Base-by-base conservation (phyloP, 2,888 invertebrate genomes). In the Agrypnus murinus region DNA sequence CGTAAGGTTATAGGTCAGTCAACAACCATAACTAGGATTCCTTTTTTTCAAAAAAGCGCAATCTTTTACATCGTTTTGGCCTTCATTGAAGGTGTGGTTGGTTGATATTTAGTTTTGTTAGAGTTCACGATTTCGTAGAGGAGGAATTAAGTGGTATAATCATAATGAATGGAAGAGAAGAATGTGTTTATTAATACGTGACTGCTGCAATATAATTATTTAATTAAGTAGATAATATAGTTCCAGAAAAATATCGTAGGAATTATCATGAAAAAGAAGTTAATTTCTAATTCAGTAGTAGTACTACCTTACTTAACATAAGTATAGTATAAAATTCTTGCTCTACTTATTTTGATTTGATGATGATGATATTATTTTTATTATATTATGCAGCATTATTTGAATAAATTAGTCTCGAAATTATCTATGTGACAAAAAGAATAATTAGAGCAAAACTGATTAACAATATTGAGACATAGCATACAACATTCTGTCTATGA, bases 31-130 rank as follows among this genome's bases (percentile, higher is more conserved):
- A 55, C 55, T 17, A 25, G 25, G 36, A 53, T 12, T n/a, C n/a
- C n/a, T n/a, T 53, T 53, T 53, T 53, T 55, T n/a, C n/a, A n/a
- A 36, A 55, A 36, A 36, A 55, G 4, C 5, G 34, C 14, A 36
- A 36, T 50, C 50, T 25, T 5, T 31, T 50, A 31, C 50, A 31
- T 31, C 17, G 7, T 50, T 50, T 25, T 12, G 55, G 17, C 55
- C 55, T 55, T 55, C 55, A n/a, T 55, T 31, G 34, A 14, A 36
- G 55, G 55, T 55, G 55, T 55, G 55, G 55, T n/a, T 55, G 55
- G 55, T n/a, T 55, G 55, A 34, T 55, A 34, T 55, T 55, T 55
- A 36, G 55, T 55, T 55, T 55, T 36, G 50, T 50, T 50, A 31
- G 32, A 25, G 50, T 50, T 50, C 50, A 50, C 50, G 50, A 50